Conservation (phyloP, 2,888 invertebrate species). For the Malacosoma neustria region DNA sequence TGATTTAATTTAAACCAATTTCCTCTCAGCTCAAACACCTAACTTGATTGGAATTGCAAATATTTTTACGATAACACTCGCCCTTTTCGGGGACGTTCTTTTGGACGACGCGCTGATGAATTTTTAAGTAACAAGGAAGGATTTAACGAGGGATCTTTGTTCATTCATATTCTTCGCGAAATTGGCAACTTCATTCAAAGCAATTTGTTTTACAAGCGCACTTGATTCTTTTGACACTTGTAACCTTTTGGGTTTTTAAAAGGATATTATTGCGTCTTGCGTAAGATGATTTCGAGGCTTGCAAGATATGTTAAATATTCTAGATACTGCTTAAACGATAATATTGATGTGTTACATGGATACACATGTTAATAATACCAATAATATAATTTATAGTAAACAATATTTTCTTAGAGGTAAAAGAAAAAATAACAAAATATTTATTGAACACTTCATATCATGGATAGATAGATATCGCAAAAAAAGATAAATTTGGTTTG, state of each 20-base stretch:
- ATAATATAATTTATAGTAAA: too few relatives aligned
- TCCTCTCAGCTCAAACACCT: neutral
- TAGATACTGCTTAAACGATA: too few relatives aligned
- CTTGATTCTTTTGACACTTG: neutral
- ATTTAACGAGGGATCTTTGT: neutral
- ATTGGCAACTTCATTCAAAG: neutral
- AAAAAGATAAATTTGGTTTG: neutral
- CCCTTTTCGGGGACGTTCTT: neutral
- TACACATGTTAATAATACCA: too few relatives aligned
- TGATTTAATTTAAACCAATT: neutral
- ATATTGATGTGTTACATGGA: too few relatives aligned
- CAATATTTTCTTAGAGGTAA: too few relatives aligned
- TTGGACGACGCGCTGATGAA: neutral
- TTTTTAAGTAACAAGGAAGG: neutral
- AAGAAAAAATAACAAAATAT: neutral
- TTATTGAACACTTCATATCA: neutral
- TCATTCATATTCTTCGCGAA: neutral
- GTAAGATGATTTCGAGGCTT: too few relatives aligned
- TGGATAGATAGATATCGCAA: neutral
- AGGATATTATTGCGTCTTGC: too few relatives aligned
- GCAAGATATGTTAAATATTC: too few relatives aligned
- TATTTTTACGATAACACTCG: neutral
- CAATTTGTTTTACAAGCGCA: neutral
- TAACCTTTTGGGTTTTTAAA: too few relatives aligned
- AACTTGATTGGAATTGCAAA: neutral